Evolutionary conservation across 2,888 invertebrate genomes (phyloP).

Genomic region (Alsophila aescularia): DNA sequence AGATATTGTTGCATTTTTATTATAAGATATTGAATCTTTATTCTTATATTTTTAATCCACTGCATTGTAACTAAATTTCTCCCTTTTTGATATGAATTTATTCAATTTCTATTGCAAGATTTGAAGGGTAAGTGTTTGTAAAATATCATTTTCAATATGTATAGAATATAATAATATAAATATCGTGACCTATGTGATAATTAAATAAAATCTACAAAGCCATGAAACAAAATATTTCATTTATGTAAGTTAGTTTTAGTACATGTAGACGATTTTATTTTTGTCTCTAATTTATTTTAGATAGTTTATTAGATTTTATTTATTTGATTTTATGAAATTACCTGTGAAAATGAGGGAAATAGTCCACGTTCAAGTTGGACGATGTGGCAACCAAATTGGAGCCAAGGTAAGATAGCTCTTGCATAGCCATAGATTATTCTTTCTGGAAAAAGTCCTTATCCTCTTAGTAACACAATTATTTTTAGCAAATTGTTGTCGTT

Average conservation of each 20-base stretch:
- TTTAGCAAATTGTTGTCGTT: too few relatives aligned
- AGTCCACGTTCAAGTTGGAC: constrained; percentile 88
- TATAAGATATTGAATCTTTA: constrained; percentile 29
- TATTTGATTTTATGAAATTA: constrained; percentile 59
- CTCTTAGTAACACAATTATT: too few relatives aligned
- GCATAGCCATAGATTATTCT: neutral
- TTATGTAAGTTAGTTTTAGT: constrained; percentile 46
- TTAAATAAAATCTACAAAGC: constrained; percentile 40
- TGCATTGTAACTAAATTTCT: neutral
- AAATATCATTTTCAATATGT: constrained; percentile 15
- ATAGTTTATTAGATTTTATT: constrained; percentile 39
- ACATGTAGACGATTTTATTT: constrained; percentile 58
- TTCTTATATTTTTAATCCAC: constrained; percentile 1
- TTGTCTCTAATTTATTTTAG: constrained; percentile 52
- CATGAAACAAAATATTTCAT: constrained; percentile 46
- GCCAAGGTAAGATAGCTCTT: constrained; percentile 85
- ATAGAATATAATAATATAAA: constrained; percentile 28
- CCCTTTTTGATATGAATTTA: constrained; percentile 8
- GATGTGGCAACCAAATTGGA: constrained; percentile 88
- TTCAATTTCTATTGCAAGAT: constrained; percentile 4
- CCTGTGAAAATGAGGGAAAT: constrained; percentile 89
- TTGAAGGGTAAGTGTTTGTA: constrained; percentile 25
- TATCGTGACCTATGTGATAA: constrained; percentile 35
- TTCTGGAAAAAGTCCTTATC: too few relatives aligned
- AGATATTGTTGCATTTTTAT: constrained; percentile 42